These are phyloP conservation scores for Psilopsiagon aurifrons DNA, from an alignment of 2,113 vertebrate genomes.

Conservation along the genomic window DNA sequence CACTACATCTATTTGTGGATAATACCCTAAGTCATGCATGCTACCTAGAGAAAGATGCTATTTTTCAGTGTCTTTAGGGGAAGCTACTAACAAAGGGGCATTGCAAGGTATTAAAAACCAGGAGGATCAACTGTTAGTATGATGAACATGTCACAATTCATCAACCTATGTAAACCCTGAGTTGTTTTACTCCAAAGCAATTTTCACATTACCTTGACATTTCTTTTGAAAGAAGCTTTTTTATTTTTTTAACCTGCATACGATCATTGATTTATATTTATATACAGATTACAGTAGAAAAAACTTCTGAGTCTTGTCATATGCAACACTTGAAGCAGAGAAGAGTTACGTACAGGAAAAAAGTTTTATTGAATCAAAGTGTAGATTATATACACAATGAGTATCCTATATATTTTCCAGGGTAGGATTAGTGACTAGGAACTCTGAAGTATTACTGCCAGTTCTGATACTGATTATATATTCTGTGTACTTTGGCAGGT, in stretches of 20 bases:
- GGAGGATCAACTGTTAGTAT: background rate
- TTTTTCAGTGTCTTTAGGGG: background rate
- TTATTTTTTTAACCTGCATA: background rate
- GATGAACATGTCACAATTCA: background rate
- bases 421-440: constrained; percentile 25
- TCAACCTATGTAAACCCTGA: background rate
- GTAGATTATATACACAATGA: background rate
- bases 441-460: constrained; percentile 2
- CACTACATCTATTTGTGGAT: background rate
- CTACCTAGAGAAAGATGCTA: background rate
- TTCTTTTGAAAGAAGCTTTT: background rate
- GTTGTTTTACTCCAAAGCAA: background rate
- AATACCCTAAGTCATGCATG: background rate
- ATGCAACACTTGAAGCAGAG: background rate
- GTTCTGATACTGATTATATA: constrained; percentile 32
- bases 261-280: background rate
- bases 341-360: background rate
- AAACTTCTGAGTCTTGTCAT: background rate
- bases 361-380: constrained; percentile 34
- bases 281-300: background rate
- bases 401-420: constrained; percentile 38
- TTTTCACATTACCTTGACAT: background rate
- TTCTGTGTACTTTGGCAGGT: constrained; percentile 44
- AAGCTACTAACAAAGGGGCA: background rate
- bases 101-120: background rate